Conservation (phyloP, 2,113 vertebrate species). For the Eudorcas thomsonii region DNA sequence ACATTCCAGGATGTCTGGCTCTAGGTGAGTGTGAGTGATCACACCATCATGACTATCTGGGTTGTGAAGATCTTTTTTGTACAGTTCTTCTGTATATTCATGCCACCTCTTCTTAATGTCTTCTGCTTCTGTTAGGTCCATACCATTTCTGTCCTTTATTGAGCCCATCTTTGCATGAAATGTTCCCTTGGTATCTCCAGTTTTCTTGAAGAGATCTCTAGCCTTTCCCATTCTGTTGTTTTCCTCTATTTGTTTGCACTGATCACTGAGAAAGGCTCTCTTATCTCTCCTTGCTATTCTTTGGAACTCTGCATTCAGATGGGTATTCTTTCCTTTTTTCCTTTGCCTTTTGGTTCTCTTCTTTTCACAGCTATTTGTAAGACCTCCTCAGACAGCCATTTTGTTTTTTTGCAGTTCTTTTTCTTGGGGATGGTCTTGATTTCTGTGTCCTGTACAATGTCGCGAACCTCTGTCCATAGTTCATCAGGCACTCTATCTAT, state of each 20-base stretch:
- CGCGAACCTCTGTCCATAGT: fast-evolving
- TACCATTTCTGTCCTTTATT: not conserved
- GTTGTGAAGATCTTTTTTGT: not conserved
- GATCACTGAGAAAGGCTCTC: not conserved
- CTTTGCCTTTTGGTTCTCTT: not conserved
- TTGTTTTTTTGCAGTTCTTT: not conserved
- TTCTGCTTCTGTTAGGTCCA: not conserved
- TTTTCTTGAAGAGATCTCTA: not conserved
- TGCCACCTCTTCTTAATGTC: not conserved
- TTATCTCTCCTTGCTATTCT: not conserved
- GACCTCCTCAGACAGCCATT: not conserved
- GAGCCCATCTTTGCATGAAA: not conserved
- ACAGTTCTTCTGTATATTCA: not conserved
- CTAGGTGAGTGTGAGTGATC: not conserved
- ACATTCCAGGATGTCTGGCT: not conserved
- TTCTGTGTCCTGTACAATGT: not conserved
- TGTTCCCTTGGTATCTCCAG: not conserved
- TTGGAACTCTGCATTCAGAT: not conserved
- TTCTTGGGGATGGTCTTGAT: not conserved
- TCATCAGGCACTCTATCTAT: not conserved
- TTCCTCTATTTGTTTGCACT: not conserved
- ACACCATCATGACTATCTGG: not conserved
- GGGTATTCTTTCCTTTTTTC: not conserved
- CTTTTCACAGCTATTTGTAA: not conserved
- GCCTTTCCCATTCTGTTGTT: not conserved